Evolutionary conservation across 2,797 vertebrate genomes (phyloP).

Genomic region (Coendou prehensilis): DNA sequence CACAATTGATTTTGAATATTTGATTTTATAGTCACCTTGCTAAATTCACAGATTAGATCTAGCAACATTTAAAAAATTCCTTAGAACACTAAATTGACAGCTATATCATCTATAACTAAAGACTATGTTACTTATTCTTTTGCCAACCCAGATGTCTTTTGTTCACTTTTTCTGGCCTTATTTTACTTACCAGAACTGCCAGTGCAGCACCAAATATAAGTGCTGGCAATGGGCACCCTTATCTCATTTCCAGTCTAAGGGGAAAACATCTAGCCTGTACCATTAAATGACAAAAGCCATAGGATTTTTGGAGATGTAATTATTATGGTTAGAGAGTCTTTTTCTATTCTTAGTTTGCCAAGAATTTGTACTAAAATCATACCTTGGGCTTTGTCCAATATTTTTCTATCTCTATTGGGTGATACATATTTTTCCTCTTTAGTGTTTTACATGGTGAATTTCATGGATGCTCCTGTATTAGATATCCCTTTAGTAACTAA

Average conservation of each 20-base stretch:
- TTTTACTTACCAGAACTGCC: neutral
- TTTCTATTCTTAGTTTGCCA: conserved; percentile 9
- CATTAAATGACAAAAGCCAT: neutral
- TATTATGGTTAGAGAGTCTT: neutral
- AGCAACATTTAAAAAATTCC: neutral
- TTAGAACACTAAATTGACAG: neutral
- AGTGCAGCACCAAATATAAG: neutral
- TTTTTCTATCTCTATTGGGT: neutral
- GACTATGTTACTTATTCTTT: neutral
- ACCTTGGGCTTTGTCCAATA: neutral
- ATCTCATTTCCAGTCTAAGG: neutral
- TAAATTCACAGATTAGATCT: neutral
- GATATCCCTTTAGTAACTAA: neutral
- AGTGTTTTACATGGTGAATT: conserved; percentile 11
- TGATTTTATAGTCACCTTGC: neutral
- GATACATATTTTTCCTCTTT: neutral
- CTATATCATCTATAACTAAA: neutral
- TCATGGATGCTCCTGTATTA: neutral
- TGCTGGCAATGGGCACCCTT: neutral
- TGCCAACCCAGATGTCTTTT: neutral
- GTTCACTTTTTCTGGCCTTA: neutral
- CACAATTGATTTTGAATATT: neutral
- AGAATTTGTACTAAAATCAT: conserved; percentile 14
- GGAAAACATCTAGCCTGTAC: conserved; percentile 9
- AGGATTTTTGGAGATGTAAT: neutral